These are phyloP conservation scores for Amblyraja radiata DNA, from an alignment of 2,797 vertebrate genomes.

Conservation along the genomic window DNA sequence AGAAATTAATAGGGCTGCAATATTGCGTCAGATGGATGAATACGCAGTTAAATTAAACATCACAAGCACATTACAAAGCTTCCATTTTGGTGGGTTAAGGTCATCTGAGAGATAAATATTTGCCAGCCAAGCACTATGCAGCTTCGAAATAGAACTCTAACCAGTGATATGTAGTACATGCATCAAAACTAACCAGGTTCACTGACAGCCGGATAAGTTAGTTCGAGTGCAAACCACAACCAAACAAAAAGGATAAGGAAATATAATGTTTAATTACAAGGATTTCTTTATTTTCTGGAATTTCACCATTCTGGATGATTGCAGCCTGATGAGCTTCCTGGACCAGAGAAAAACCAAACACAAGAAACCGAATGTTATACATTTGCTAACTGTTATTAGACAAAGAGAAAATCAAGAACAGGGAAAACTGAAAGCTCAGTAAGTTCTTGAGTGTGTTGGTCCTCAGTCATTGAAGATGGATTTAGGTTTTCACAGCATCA, in stretches of 20 bases:
- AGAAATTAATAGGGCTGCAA: neutral
- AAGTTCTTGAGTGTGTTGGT: neutral
- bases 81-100: neutral
- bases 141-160: neutral
- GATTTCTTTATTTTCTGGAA: conserved; percentile 50
- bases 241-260: conserved; percentile 19
- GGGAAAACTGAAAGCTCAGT: conserved; percentile 39
- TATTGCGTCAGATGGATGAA: neutral
- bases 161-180: neutral
- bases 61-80: neutral
- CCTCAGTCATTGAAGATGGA: neutral
- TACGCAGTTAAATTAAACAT: neutral
- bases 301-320: conserved; percentile 60
- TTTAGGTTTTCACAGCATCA: neutral
- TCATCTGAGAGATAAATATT: neutral
- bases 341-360: conserved; percentile 41
- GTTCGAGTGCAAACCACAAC: conserved; percentile 19
- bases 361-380: conserved; percentile 39
- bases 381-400: neutral
- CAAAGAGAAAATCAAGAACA: conserved; percentile 41
- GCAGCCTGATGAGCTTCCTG: conserved; percentile 56
- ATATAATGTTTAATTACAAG: conserved; percentile 43
- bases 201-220: neutral
- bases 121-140: conserved; percentile 1
- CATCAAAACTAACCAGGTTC: neutral